These are phyloP conservation scores for Ecliptopera silaceata DNA, from an alignment of 2,888 invertebrate species.

Conservation along the genomic window DNA sequence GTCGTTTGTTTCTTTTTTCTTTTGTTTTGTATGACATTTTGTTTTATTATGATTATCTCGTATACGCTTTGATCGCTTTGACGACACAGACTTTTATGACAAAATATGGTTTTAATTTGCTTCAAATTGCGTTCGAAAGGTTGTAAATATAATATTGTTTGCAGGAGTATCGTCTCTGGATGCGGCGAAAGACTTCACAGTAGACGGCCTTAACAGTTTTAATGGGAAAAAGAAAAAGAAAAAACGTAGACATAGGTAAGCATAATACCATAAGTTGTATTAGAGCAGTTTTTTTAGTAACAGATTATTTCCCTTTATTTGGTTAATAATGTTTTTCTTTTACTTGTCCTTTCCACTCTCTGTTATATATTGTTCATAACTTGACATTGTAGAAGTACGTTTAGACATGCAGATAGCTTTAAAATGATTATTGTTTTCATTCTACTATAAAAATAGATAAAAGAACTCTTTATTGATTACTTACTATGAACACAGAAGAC, in stretches of 20 bases:
- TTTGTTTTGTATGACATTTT: constrained; percentile 12
- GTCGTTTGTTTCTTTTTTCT: background rate
- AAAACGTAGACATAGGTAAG: constrained; percentile 92
- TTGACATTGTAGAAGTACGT: too few species aligned
- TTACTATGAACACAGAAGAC: too few species aligned
- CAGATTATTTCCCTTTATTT: too few species aligned
- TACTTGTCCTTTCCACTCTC: too few species aligned
- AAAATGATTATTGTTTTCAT: too few species aligned
- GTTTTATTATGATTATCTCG: constrained; percentile 29
- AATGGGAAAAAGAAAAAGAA: constrained; percentile 97
- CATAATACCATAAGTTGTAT: background rate
- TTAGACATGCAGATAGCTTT: too few species aligned
- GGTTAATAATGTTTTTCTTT: too few species aligned
- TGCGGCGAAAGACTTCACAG: constrained; percentile 91
- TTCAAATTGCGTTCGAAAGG: background rate
- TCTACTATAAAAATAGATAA: too few species aligned
- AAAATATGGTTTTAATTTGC: background rate
- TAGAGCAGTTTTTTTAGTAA: too few species aligned
- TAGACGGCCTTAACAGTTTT: constrained; percentile 91
- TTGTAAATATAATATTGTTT: constrained; percentile 16
- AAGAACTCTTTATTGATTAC: too few species aligned
- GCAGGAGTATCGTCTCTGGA: constrained; percentile 89
- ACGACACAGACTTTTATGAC: constrained; percentile 16
- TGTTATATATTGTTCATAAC: too few species aligned
- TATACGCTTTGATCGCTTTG: constrained; percentile 31